Evolutionary conservation across 2,888 invertebrate species (phyloP), one percentile per base, ranked within the genome.

Genomic region (Drosophila neoperkinsi): DNA sequence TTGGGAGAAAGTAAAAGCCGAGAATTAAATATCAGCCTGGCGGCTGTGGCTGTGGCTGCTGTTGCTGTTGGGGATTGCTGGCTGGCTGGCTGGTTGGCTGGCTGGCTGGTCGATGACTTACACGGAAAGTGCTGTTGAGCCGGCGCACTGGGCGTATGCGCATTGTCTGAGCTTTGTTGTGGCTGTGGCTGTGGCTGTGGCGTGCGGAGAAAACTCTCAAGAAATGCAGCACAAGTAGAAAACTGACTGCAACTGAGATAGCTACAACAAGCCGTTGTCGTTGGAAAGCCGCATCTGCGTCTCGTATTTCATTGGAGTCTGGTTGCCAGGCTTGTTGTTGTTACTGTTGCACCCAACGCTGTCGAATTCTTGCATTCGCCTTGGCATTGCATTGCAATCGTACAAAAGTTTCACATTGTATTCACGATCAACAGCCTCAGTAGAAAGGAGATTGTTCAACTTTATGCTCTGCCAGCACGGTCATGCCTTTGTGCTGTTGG

Each of bases 1-100:
- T 81, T 76, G 83, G 91, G 91, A 86, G 91, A 91, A 91, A 90
- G 88, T 90, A 90, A 91, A 91, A 91, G 88, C 85, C 78, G 82
- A 91, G 91, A 88, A 91, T 91, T 89, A 90, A 82, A 86, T 86
- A 80, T 68, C 73, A 72, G 78, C 61, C 57, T 49, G 58, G 41
- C 31, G 58, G 59, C 67, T 52, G 58, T 31, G n/a, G 31, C 58
- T 53, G 49, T 30, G 4, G 28, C 4, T 28, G 28, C 28, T 49
- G 74, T 50, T 43, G 64, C 50, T 49, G 41, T 56, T 64, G 74
- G 18, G 41, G 59, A 53, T 56, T 30, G 62, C 59, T 43, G 56
- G 21, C 46, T 46, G 46, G 11, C 25, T 55, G 36, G 62, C 59
- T 43, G 56, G 21, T 25, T 46, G 46, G 11, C 25, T 55, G 36